Evolutionary conservation across 2,113 vertebrate species (phyloP).

Genomic region (Amblyopsis rosae): DNA sequence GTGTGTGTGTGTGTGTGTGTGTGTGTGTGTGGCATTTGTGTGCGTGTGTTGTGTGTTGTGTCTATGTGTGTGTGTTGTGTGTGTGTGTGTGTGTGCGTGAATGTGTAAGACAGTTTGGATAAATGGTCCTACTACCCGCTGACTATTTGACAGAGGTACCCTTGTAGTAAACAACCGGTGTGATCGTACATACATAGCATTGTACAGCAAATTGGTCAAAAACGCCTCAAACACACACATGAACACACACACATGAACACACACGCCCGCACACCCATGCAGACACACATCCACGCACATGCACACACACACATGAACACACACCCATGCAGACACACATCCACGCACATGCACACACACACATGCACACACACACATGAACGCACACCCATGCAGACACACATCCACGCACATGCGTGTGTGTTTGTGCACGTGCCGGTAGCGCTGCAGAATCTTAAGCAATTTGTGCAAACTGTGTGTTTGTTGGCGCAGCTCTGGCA

Average conservation of each 20-base stretch:
- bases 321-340: slow-evolving; percentile 8
- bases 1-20: slow-evolving; percentile 6
- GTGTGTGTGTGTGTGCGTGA: background rate
- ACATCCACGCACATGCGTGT: background rate
- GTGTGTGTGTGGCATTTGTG: slow-evolving; percentile 1
- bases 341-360: slow-evolving; percentile 6
- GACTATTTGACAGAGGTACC: slow-evolving; percentile 79
- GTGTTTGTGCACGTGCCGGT: slow-evolving; percentile 43
- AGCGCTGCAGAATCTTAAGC: slow-evolving; percentile 86
- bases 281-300: background rate
- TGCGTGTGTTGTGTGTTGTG: background rate
- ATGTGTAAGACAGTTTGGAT: slow-evolving; percentile 66
- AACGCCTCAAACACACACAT: slow-evolving; percentile 37
- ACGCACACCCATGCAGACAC: slow-evolving; percentile 8
- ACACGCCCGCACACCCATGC: background rate
- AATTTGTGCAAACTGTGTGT: slow-evolving; percentile 90
- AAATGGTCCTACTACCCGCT: slow-evolving; percentile 77
- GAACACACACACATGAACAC: slow-evolving; percentile 6
- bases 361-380: slow-evolving; percentile 2
- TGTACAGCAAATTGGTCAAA: slow-evolving; percentile 87
- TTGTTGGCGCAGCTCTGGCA: slow-evolving; percentile 84
- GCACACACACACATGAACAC: slow-evolving; percentile 13
- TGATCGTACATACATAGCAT: slow-evolving; percentile 74
- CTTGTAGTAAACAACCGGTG: slow-evolving; percentile 83
- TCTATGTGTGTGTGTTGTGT: background rate